Evolutionary conservation across 2,888 invertebrate species (phyloP), one percentile per base, ranked within the genome.

Genomic region (Drosophila prolongata): DNA sequence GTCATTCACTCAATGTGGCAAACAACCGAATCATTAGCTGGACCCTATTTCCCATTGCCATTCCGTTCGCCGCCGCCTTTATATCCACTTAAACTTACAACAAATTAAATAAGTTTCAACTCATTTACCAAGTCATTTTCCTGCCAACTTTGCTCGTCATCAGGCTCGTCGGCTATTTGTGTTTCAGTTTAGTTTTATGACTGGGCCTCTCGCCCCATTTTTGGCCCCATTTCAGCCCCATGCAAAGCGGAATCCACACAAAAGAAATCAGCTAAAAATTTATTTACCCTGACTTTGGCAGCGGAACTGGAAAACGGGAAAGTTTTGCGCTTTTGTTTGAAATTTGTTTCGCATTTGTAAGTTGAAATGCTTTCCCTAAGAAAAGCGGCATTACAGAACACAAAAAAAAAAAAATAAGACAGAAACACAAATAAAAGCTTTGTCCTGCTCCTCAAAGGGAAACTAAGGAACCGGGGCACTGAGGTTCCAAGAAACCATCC

Each of bases 301-400:
- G 52, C 43, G 53, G 59, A 55, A 42, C 56, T 42, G 61, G 57
- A 69, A 86, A 55, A 38, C 59, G 38, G 57, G 47, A 69, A 88
- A 86, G 76, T 86, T 75, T 79, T 88, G 72, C 83, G 87, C 80
- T 87, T 85, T 86, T 86, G 85, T 89, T 86, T 87, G 82, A 89
- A 87, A 86, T 87, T 86, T 89, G 85, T 85, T 86, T 89, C 86
- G 87, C 78, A 88, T 83, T 83, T 83, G 88, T 88, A 83, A 79
- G 88, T 78, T 82, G 83, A 86, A 88, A 88, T 88, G 88, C 77
- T 79, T 87, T 64, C 61, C 50, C 47, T 52, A 62, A 53, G 82
- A 73, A 54, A 50, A 37, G 19, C 54, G 37, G 42, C 40, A 19
- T 24, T 44, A 46, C 19, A 49, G n/a, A 43, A 30, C 14, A 59